These are phyloP conservation scores for Pharmacophagus antenor DNA, from an alignment of 2,888 invertebrate species.

Conservation along the genomic window DNA sequence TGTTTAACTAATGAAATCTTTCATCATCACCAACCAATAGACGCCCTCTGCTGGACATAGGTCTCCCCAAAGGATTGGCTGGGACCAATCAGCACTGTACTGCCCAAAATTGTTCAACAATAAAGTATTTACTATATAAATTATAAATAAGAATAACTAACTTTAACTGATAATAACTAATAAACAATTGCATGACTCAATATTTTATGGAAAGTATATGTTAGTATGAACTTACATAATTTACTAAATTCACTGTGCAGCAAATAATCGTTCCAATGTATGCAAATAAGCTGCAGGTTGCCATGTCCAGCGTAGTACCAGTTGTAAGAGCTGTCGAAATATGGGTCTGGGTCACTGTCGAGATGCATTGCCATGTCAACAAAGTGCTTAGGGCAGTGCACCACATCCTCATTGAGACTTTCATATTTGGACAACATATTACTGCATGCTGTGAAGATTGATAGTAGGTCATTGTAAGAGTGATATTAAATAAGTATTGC, in stretches of 20 bases:
- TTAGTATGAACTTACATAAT: slow-evolving; percentile 56
- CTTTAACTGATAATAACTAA: too few species aligned
- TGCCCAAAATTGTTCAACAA: too few species aligned
- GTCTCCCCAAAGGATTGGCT: too few species aligned
- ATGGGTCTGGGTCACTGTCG: slow-evolving; percentile 62
- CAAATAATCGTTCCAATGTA: slow-evolving; percentile 58
- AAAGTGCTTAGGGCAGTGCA: slow-evolving; percentile 57
- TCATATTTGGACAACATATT: slow-evolving; percentile 41
- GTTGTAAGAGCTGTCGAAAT: slow-evolving; percentile 61
- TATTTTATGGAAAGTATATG: too few species aligned
- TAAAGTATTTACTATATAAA: too few species aligned
- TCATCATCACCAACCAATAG: too few species aligned
- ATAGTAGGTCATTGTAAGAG: slow-evolving; percentile 9
- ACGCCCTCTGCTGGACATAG: too few species aligned
- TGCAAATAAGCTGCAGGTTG: slow-evolving; percentile 53
- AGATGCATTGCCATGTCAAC: slow-evolving; percentile 60
- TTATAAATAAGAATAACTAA: too few species aligned
- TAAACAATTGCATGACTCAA: too few species aligned
- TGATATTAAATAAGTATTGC: too few species aligned
- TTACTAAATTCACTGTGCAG: slow-evolving; percentile 60
- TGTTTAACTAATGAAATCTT: too few species aligned
- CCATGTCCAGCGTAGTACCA: slow-evolving; percentile 75
- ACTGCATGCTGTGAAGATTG: slow-evolving; percentile 33
- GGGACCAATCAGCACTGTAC: too few species aligned
- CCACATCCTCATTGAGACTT: slow-evolving; percentile 57